Conservation (phyloP, 2,797 vertebrate species). For the Siniperca scherzeri region DNA sequence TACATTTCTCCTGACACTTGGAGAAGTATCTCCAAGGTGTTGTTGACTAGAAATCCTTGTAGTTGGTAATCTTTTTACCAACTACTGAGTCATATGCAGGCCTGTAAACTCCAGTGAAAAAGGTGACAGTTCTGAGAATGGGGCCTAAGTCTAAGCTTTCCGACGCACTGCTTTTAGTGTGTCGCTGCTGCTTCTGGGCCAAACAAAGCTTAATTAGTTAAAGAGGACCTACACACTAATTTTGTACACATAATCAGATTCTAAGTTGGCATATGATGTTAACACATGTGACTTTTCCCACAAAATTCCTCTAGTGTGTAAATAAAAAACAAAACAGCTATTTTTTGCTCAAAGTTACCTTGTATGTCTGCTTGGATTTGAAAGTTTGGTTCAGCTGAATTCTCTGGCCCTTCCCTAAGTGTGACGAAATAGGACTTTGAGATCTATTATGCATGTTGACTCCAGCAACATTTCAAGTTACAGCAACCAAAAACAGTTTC, state of each 20-base stretch:
- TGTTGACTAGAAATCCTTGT: background rate
- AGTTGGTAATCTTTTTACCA: background rate
- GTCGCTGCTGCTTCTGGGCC: background rate
- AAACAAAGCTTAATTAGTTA: background rate
- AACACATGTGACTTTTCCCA: background rate
- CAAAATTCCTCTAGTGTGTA: background rate
- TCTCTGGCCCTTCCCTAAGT: background rate
- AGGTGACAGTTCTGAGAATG: background rate
- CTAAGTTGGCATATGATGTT: background rate
- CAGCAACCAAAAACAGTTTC: background rate
- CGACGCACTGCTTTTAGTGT: background rate
- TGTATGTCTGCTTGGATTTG: background rate
- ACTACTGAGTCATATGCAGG: background rate
- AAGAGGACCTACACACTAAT: background rate
- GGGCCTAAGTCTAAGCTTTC: background rate
- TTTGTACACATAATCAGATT: background rate
- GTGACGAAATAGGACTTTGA: too few relatives aligned
- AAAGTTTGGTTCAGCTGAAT: background rate
- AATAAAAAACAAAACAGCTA: background rate
- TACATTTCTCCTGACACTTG: slow-evolving; percentile 20
- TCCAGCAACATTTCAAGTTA: background rate
- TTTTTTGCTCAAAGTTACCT: background rate
- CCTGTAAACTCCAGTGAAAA: background rate
- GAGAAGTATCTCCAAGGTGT: background rate
- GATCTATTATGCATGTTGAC: background rate